Conservation (phyloP, 2,888 invertebrate species). For the Drosophila phalerata region DNA sequence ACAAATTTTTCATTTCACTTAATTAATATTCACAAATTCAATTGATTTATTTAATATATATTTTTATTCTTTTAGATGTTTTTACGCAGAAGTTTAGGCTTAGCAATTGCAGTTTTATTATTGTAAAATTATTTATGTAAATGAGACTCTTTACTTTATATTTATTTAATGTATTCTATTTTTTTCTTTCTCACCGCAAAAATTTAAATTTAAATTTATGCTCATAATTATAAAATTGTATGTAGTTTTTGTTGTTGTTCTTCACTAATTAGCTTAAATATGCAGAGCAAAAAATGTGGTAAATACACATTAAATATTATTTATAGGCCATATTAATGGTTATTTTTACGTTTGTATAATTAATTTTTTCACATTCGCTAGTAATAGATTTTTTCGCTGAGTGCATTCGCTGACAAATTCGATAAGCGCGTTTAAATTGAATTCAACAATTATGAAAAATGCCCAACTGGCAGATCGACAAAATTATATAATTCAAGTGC, state of each 20-base stretch:
- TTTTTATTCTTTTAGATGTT: too few relatives aligned
- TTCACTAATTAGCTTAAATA: background rate
- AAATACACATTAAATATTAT: too few relatives aligned
- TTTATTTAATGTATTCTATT: background rate
- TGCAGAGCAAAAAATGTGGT: too few relatives aligned
- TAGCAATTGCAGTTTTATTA: background rate
- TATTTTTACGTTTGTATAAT: too few relatives aligned
- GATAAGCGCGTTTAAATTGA: conserved; percentile 20
- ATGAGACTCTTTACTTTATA: background rate
- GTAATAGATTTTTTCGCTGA: conserved; percentile 26
- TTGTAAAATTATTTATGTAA: background rate
- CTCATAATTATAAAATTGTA: too few relatives aligned
- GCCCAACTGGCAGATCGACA: conserved; percentile 1
- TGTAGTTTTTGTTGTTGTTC: background rate
- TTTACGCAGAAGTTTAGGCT: too few relatives aligned
- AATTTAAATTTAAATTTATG: too few relatives aligned
- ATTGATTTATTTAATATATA: background rate
- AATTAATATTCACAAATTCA: background rate
- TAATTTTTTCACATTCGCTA: background rate
- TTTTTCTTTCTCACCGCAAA: background rate
- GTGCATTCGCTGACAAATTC: conserved; percentile 26
- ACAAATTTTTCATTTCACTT: background rate
- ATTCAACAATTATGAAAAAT: conserved; percentile 31
- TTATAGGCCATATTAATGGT: too few relatives aligned
- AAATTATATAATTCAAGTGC: conserved; percentile 49